Evolutionary conservation across 37 sponge, comb jelly and placozoan species (phyloP).

Genomic region (Ianthella basta): DNA sequence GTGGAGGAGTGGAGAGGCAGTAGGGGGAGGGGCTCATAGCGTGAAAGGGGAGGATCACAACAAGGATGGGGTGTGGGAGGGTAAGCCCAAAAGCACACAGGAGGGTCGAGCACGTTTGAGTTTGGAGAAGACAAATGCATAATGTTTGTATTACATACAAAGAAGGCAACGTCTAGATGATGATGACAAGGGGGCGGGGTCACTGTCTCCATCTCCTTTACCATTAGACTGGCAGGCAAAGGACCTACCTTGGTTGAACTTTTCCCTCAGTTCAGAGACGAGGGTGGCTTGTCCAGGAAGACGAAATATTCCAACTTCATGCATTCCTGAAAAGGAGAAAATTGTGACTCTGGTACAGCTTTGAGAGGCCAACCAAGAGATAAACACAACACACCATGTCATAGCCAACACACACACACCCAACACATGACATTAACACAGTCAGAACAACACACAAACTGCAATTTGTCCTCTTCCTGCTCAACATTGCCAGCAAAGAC

Average conservation of each 20-base stretch:
- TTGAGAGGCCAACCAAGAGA: not conserved
- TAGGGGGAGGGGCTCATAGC: not conserved
- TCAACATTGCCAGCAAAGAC: too few relatives aligned
- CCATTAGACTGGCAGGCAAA: too few relatives aligned
- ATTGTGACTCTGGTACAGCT: not conserved
- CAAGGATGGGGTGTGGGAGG: not conserved
- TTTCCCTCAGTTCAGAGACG: constrained; percentile 68
- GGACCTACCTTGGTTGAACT: constrained; percentile 76
- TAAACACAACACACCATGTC: not conserved
- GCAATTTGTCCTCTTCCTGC: too few relatives aligned
- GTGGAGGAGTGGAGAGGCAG: not conserved
- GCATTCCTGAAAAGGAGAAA: constrained; percentile 50
- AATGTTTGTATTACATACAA: too few relatives aligned
- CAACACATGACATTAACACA: too few relatives aligned
- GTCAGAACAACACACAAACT: too few relatives aligned
- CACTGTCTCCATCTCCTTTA: not conserved
- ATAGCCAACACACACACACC: too few relatives aligned
- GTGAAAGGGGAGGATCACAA: not conserved
- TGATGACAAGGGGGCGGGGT: too few relatives aligned
- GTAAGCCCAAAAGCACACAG: not conserved
- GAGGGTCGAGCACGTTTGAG: too few relatives aligned
- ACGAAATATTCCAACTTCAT: constrained; percentile 86
- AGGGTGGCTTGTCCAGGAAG: constrained; percentile 72
- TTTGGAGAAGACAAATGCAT: too few relatives aligned
- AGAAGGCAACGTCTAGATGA: too few relatives aligned